Conservation (phyloP, 2,113 vertebrate genomes). For the Trogon surrucura region DNA sequence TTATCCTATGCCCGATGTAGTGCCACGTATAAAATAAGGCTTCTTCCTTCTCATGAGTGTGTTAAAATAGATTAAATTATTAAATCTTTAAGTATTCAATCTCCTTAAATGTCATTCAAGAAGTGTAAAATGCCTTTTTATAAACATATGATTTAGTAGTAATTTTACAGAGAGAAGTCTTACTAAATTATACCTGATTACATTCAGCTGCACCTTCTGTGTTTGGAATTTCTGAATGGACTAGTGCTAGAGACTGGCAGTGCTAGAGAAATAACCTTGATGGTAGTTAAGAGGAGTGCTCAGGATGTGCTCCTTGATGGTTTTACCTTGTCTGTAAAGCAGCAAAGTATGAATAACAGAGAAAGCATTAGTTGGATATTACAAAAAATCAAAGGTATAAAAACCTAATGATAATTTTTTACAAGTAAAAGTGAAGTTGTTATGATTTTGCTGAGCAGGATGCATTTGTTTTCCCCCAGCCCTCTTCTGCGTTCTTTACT, state of each 20-base stretch:
- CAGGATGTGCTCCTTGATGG: background rate
- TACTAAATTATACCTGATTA: background rate
- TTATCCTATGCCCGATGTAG: background rate
- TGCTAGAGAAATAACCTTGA: background rate
- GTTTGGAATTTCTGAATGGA: background rate
- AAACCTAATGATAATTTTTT: background rate
- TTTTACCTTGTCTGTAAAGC: background rate
- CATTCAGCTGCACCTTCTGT: background rate
- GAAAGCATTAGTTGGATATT: background rate
- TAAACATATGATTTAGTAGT: background rate
- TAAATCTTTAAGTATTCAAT: background rate
- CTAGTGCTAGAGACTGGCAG: background rate
- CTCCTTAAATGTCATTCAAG: background rate
- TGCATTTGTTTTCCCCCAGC: background rate
- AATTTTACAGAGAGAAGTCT: background rate
- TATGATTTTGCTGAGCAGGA: background rate
- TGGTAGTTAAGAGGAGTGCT: background rate
- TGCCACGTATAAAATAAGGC: background rate
- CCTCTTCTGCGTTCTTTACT: constrained; percentile 8
- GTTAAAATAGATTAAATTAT: background rate
- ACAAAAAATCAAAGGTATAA: background rate
- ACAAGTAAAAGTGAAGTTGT: background rate
- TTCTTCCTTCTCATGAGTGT: background rate
- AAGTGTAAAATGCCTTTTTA: background rate
- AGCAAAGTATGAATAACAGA: background rate